Percentiles rank a stretch among this genome's conserved stretches.
These are phyloP conservation scores for Macrocentrus cingulum DNA, from an alignment of 1,140 invertebrate genomes.

Conservation along the genomic window DNA sequence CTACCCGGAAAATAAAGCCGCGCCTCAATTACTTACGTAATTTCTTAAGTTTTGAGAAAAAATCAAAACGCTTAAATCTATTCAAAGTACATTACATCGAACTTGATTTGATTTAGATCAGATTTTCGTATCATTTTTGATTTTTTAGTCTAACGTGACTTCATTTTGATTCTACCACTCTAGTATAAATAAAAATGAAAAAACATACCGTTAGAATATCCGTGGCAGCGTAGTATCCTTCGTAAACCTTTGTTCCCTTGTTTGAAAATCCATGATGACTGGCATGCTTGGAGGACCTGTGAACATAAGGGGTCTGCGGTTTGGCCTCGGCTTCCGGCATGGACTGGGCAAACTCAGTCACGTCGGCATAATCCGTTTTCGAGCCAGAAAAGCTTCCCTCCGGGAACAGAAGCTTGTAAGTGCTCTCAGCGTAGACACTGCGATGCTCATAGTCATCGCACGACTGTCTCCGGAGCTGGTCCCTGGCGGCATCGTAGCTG, in stretches of 20 bases:
- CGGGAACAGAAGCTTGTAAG: constrained; percentile 45
- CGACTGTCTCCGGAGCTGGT: constrained; percentile 19
- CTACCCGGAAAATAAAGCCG: too few species aligned
- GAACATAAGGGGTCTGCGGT: constrained; percentile 38
- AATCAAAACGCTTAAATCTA: too few species aligned
- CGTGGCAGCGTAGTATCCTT: constrained; percentile 72
- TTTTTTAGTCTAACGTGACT: too few species aligned
- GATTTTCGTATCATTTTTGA: too few species aligned
- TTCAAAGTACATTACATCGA: too few species aligned
- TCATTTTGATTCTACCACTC: too few species aligned
- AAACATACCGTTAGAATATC: constrained; percentile 69
- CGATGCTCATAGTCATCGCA: constrained; percentile 40
- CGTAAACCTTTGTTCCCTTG: constrained; percentile 55
- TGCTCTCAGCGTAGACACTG: constrained; percentile 45
- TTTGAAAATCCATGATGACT: constrained; percentile 32
- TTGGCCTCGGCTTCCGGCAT: constrained; percentile 32
- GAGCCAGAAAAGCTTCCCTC: constrained; percentile 42
- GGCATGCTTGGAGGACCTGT: constrained; percentile 37
- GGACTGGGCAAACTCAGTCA: constrained; percentile 43
- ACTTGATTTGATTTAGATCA: too few species aligned
- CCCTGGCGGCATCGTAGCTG: constrained; percentile 23
- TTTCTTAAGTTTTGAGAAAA: too few species aligned
- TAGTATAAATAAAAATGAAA: constrained; percentile 12
- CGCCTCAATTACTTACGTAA: too few species aligned
- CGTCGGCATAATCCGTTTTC: constrained; percentile 41